Conservation (phyloP, 2,113 vertebrate genomes). For the Chamaea fasciata region DNA sequence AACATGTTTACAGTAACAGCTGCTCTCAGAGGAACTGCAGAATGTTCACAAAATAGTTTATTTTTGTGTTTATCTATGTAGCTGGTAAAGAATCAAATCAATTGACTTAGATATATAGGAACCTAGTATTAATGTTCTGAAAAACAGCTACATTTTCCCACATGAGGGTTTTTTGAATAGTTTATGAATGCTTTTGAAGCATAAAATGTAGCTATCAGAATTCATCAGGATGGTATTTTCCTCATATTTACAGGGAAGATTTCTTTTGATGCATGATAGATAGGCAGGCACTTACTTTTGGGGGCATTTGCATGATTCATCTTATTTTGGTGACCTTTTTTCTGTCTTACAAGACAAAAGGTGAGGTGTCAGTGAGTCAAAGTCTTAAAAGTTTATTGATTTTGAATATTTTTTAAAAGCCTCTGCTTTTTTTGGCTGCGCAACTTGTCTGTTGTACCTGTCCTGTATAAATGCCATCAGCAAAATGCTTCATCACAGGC, state of each 20-base stretch:
- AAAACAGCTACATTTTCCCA: not conserved
- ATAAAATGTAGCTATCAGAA: not conserved
- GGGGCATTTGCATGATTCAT: not conserved
- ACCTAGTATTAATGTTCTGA: not conserved
- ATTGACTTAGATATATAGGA: not conserved
- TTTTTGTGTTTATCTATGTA: slow-evolving; percentile 15
- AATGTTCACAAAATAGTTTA: slow-evolving; percentile 20
- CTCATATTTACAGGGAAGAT: not conserved
- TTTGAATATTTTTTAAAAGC: not conserved
- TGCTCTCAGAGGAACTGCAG: slow-evolving; percentile 37
- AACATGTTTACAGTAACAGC: slow-evolving; percentile 59
- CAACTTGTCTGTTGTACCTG: not conserved
- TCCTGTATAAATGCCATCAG: not conserved
- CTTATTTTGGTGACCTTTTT: not conserved
- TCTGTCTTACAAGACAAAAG: not conserved
- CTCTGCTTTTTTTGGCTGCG: not conserved
- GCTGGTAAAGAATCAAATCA: slow-evolving; percentile 1
- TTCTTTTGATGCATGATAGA: not conserved
- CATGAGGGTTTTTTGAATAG: not conserved
- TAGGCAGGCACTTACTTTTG: not conserved
- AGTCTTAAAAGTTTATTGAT: not conserved
- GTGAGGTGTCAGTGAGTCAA: not conserved
- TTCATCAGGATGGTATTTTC: not conserved
- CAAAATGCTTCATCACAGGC: not conserved
- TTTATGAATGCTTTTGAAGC: not conserved